Evolutionary conservation across 2,797 vertebrate genomes (phyloP).

Genomic region (Melanotaenia boesemani): DNA sequence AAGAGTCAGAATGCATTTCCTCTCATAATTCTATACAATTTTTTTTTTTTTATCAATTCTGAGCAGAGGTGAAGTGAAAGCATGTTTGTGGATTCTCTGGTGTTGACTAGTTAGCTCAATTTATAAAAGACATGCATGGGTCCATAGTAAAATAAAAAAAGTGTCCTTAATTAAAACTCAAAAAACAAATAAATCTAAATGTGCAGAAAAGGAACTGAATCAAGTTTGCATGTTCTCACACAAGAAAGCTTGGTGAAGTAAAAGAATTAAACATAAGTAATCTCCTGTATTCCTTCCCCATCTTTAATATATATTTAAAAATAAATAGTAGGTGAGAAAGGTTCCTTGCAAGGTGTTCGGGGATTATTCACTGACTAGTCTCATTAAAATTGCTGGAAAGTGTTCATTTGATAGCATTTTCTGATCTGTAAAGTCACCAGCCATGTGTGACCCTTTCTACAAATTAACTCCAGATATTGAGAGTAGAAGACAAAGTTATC

Average conservation of each 20-base stretch:
- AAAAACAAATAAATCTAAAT: slow-evolving; percentile 40
- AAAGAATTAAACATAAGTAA: background rate
- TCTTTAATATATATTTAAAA: background rate
- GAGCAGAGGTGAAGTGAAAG: slow-evolving; percentile 35
- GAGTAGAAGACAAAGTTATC: background rate
- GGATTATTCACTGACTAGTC: background rate
- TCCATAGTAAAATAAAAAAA: too few relatives aligned
- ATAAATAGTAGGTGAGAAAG: background rate
- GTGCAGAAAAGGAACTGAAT: slow-evolving; percentile 31
- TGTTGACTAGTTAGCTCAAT: slow-evolving; percentile 7
- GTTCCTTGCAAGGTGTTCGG: background rate
- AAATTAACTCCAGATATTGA: background rate
- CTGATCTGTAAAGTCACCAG: background rate
- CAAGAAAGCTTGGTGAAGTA: slow-evolving; percentile 21
- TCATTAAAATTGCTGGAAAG: background rate
- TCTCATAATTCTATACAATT: slow-evolving; percentile 44
- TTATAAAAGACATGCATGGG: too few relatives aligned
- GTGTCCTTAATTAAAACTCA: slow-evolving; percentile 33
- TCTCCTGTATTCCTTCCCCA: background rate
- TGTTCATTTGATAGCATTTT: background rate
- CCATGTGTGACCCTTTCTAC: background rate
- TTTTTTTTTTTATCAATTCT: slow-evolving; percentile 32
- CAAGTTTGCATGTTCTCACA: slow-evolving; percentile 28
- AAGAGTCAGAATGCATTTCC: slow-evolving; percentile 42
- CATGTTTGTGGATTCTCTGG: slow-evolving; percentile 3